Evolutionary conservation across 2,113 vertebrate genomes (phyloP).

Genomic region (Syngnathus floridae): DNA sequence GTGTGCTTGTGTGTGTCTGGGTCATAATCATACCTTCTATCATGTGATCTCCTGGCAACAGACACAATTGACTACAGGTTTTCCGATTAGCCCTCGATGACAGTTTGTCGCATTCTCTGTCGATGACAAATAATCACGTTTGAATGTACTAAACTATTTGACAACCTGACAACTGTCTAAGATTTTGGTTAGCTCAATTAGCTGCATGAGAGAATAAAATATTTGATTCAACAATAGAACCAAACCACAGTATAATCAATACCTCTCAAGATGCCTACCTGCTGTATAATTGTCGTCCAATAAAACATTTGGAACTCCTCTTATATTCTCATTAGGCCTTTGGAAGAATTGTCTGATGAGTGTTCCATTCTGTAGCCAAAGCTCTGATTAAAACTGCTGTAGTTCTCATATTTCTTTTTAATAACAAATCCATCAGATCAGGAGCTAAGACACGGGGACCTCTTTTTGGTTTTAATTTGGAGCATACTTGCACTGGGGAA

Average conservation of each 20-base stretch:
- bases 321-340: too few relatives aligned
- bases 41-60: constrained; percentile 4
- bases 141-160: too few relatives aligned
- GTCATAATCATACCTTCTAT: constrained; percentile 41
- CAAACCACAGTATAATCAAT: too few relatives aligned
- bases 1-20: constrained; percentile 16
- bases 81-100: background rate
- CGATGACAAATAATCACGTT: background rate
- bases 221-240: too few relatives aligned
- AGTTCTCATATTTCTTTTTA: constrained; percentile 51
- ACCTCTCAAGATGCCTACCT: too few relatives aligned
- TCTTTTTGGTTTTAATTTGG: constrained; percentile 69
- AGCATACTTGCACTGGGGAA: constrained; percentile 69
- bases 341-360: too few relatives aligned
- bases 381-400: constrained; percentile 15
- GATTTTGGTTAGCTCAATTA: constrained; percentile 33
- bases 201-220: constrained; percentile 19
- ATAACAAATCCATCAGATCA: constrained; percentile 66
- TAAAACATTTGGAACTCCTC: too few relatives aligned
- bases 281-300: too few relatives aligned
- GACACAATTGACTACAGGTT: background rate
- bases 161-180: too few relatives aligned
- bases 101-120: background rate
- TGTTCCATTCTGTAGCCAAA: too few relatives aligned
- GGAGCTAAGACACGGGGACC: constrained; percentile 57